phyloP scores from a whole-genome alignment of 2,888 invertebrate genomes.

The Abrostola triplasia region DNA sequence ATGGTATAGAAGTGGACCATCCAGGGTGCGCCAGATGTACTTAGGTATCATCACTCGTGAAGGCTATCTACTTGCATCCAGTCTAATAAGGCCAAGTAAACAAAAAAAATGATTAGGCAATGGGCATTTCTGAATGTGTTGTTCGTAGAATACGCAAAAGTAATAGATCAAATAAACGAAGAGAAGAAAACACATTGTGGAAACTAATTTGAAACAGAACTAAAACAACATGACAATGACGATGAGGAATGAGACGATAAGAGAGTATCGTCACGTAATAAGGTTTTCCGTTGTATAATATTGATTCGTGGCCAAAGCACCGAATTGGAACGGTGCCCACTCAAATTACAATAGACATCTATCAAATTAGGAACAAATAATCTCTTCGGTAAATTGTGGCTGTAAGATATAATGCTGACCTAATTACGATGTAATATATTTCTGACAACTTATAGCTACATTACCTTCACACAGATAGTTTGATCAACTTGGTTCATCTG shows the following conservation, averaged over 20 bases:
- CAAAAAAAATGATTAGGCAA: too few relatives aligned
- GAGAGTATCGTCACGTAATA: not conserved
- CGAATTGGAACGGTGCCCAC: slow-evolving; percentile 4
- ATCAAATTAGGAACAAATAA: slow-evolving; percentile 5
- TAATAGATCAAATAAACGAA: not conserved
- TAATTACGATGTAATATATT: not conserved
- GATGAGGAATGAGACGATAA: not conserved
- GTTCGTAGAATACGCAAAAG: not conserved
- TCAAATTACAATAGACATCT: slow-evolving; percentile 6
- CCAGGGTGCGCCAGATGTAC: too few relatives aligned
- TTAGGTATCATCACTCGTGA: too few relatives aligned
- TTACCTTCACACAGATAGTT: not conserved
- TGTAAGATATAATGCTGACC: slow-evolving; percentile 2
- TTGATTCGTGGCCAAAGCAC: not conserved
- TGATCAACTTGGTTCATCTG: not conserved
- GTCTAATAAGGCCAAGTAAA: too few relatives aligned
- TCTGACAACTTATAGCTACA: not conserved
- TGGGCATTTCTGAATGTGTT: too few relatives aligned
- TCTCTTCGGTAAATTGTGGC: slow-evolving; percentile 5
- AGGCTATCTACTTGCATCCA: too few relatives aligned
- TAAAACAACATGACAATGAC: not conserved
- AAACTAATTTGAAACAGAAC: not conserved
- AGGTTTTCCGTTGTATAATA: slow-evolving; percentile 2
- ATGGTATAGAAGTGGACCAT: too few relatives aligned
- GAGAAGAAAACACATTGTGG: not conserved